Conservation (phyloP, 2,888 invertebrate species). For the Drosophila greeni region DNA sequence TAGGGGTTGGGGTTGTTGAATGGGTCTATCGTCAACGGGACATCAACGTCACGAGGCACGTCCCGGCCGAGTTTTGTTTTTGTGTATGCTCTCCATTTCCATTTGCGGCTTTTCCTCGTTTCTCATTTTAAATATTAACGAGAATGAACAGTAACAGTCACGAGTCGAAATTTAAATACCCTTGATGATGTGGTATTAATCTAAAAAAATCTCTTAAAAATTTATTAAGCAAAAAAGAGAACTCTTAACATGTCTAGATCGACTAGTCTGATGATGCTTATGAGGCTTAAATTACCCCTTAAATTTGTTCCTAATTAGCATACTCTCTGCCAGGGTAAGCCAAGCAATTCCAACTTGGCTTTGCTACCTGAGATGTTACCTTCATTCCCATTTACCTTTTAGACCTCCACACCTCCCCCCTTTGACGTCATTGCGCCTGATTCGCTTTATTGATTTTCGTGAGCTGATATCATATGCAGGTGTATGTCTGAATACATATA, state of each 20-base stretch:
- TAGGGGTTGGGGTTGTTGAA: conserved; percentile 26
- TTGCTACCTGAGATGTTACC: conserved; percentile 32
- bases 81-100: conserved; percentile 31
- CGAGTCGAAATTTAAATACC: neutral
- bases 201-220: no score
- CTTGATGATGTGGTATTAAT: no score
- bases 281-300: no score
- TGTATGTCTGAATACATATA: neutral
- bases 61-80: conserved; percentile 26
- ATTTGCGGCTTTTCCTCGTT: conserved; percentile 42
- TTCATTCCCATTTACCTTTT: conserved; percentile 2
- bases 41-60: conserved; percentile 40
- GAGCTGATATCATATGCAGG: conserved; percentile 17
- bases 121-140: conserved; percentile 67
- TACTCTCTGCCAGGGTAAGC: neutral
- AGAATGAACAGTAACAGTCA: neutral
- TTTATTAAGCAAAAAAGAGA: neutral
- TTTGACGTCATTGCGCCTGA: conserved; percentile 38
- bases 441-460: conserved; percentile 57
- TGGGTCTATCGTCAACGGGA: conserved; percentile 35
- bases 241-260: neutral
- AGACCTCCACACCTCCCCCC: neutral
- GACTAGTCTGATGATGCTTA: neutral
- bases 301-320: no score
- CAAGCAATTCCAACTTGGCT: conserved; percentile 44